Evolutionary conservation across 2,797 vertebrate species (phyloP), one percentile per base, ranked within the genome.

Genomic region (Vespertilio murinus): DNA sequence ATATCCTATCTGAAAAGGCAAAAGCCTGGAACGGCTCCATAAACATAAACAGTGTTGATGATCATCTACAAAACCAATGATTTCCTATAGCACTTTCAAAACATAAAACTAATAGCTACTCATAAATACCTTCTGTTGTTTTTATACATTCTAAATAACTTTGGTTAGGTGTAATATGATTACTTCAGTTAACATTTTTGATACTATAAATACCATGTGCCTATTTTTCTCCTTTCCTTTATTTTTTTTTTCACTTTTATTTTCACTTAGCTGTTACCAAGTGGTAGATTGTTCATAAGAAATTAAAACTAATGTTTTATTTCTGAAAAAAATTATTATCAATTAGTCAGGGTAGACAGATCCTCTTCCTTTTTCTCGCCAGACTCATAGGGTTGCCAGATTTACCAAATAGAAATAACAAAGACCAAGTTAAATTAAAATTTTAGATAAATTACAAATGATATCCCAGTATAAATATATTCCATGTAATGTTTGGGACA

Each of bases 371-470:
- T 59, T 86, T 91, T 33, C 17, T 77, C 13, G 30, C 89, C 30
- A 65, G 54, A 74, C 16, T 94, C n/a, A 30, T 13, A 30, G 17
- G 2, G 12, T 28, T 79, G 75, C 45, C 52, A 84, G 30, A 59
- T 49, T 83, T 91, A 74, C 59, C 35, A 67, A 52, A 84, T 4
- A 67, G 64, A 94, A 89, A 93, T 54, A 67, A 12, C 81, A 25
- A 65, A 1, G 1, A 8, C 11, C 35, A 54, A 88, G 17, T 52
- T 91, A 74, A 70, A 52, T 40, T 22, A 86, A 30, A 89, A 79
- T 70, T 85, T 64, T 14, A 94, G 6, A 70, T 80, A 92, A 79
- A 88, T 20, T 69, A 86, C n/a, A 75, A 88, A 47, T 70, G 95
- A 33, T 71, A 56, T 78, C 90, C 91, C 59, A 88, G 23, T 42